Base-by-base conservation (phyloP, 1,140 invertebrate genomes). In the Planococcus citri region DNA sequence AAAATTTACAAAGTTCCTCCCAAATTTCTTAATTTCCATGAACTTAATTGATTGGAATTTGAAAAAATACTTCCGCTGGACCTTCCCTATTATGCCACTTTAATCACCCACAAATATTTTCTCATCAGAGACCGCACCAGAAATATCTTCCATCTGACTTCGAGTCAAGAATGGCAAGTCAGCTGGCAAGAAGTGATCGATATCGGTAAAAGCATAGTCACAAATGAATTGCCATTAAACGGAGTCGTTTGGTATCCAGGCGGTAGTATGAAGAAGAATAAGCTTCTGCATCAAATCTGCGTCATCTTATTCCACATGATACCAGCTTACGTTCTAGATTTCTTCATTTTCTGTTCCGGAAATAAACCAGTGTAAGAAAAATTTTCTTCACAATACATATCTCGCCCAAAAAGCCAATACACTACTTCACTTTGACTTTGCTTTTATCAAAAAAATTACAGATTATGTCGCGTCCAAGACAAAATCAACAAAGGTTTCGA, bases 211-310 rank as follows among this genome's bases (percentile, higher is more conserved):
- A 83, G 84, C 75, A 84, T 89, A 41, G 86, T 89, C 21, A 82
- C 87, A 73, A 85, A 83, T 71, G 81, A 83, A 74, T 83, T 91
- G 68, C 90, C 90, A 0, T 77, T 92, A 0, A 92, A 91, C 72
- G 85, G 85, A 8, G 85, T 90, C 0, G 86, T 87, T n/a, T 92
- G 90, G 90, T 93, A 93, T 78, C 92, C 92, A 0, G 89, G 89
- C 33, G 90, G 91, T 3, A 90, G 87, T 0, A 93, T 95, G 88
- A 94, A 93, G 75, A 87, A 84, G 70, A 88, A 85, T 25, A 82
- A 86, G 73, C 75, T 88, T 1, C 75, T 87, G 67, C 91, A 95
- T 75, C 86, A 87, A 71, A 84, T 94, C 41, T 90, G 87, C 75
- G 85, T 90, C 68, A 76, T 93, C 4, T 80, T 94, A 24, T 91